Conservation (phyloP, 1,140 invertebrate genomes). For the Bombus consobrinus region DNA sequence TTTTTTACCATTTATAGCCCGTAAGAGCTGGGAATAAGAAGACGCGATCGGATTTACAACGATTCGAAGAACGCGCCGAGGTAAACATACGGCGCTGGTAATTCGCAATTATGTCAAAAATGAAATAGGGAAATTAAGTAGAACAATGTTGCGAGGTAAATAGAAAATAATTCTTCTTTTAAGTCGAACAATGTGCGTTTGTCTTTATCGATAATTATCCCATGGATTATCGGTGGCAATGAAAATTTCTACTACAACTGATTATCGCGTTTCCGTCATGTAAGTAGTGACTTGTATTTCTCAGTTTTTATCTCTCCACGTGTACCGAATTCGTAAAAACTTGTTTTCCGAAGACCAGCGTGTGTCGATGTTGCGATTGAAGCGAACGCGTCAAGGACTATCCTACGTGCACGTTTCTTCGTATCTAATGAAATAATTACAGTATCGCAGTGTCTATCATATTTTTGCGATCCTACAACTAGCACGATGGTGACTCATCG, state of each 20-base stretch:
- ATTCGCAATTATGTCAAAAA: no score
- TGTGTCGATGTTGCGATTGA: background rate
- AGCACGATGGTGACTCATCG: conserved; percentile 27
- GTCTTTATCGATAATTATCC: background rate
- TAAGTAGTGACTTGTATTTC: background rate
- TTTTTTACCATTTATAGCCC: no score
- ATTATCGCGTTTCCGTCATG: background rate
- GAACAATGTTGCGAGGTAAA: no score
- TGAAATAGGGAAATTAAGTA: no score
- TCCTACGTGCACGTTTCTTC: background rate
- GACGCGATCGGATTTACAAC: no score
- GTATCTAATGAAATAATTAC: background rate
- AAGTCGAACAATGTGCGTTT: background rate
- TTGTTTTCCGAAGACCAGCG: background rate
- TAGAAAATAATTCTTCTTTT: background rate
- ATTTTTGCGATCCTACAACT: conserved; percentile 26
- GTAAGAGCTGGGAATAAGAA: no score
- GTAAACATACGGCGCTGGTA: no score
- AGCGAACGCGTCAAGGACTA: background rate
- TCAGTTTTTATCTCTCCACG: background rate
- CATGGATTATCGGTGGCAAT: background rate
- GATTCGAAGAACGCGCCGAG: no score
- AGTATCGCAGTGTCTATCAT: background rate
- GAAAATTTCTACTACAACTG: background rate
- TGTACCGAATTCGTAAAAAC: background rate